These are phyloP conservation scores for Nasonia longicornis DNA, from an alignment of 1,140 invertebrate species.

Conservation along the genomic window DNA sequence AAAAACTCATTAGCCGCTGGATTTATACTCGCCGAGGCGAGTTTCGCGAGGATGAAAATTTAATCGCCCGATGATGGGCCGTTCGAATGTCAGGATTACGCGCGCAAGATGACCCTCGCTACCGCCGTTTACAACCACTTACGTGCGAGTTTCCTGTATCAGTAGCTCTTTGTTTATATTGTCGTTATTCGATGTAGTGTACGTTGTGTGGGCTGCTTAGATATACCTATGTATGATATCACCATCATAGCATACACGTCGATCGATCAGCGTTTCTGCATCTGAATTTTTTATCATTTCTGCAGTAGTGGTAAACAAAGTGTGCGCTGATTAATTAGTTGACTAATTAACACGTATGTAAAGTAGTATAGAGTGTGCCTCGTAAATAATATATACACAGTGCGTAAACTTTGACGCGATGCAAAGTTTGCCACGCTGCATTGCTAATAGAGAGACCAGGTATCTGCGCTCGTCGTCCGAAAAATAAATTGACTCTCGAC, in stretches of 20 bases:
- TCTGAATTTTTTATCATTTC: background rate
- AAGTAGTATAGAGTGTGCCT: no score
- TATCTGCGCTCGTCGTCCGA: background rate
- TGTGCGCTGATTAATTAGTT: background rate
- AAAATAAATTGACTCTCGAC: background rate
- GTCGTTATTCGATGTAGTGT: background rate
- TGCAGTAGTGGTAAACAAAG: background rate
- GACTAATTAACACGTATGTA: background rate
- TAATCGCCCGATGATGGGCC: constrained; percentile 26
- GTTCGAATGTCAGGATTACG: constrained; percentile 26
- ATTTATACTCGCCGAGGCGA: constrained; percentile 61
- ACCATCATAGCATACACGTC: background rate
- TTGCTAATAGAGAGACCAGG: no score
- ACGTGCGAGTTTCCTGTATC: background rate
- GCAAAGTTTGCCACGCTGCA: no score
- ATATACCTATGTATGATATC: background rate
- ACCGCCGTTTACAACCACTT: background rate
- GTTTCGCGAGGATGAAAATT: constrained; percentile 30
- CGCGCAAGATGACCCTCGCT: background rate
- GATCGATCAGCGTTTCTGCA: background rate
- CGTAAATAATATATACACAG: no score
- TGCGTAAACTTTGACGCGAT: no score
- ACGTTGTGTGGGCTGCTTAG: background rate
- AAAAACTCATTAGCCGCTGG: constrained; percentile 66
- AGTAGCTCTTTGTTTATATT: background rate